These are phyloP conservation scores for Chrysomela aeneicollis DNA, from an alignment of 2,888 invertebrate genomes.

Conservation along the genomic window DNA sequence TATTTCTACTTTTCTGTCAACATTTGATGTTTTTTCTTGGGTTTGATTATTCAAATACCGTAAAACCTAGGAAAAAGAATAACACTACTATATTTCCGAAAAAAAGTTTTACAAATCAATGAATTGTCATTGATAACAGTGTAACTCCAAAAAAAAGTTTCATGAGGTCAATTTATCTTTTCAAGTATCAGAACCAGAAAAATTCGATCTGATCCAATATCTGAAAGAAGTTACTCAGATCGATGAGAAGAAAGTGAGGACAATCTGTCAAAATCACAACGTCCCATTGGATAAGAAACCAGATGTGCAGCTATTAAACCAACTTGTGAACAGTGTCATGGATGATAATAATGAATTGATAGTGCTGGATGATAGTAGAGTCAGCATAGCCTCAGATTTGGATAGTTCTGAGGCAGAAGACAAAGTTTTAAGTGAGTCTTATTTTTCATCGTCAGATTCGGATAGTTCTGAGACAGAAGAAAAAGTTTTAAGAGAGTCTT, in stretches of 20 bases:
- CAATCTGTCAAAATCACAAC: background rate
- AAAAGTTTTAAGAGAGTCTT: background rate
- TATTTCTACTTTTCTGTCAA: too few species aligned
- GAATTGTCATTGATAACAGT: too few species aligned
- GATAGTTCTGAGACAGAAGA: background rate
- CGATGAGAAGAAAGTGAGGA: slow-evolving; percentile 13
- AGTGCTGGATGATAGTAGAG: slow-evolving; percentile 20
- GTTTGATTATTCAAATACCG: too few species aligned
- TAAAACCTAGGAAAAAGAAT: too few species aligned
- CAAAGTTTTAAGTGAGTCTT: background rate
- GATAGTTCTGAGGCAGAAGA: background rate
- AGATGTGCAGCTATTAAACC: background rate
- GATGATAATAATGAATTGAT: background rate
- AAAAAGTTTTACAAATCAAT: too few species aligned
- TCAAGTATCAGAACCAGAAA: background rate
- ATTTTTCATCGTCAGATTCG: background rate
- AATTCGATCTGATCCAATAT: slow-evolving; percentile 24
- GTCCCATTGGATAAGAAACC: slow-evolving; percentile 7
- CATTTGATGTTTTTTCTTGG: too few species aligned
- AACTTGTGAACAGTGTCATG: slow-evolving; percentile 15
- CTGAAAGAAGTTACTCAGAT: slow-evolving; percentile 22
- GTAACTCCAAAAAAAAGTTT: too few species aligned
- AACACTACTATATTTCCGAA: too few species aligned
- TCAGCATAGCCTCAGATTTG: background rate
- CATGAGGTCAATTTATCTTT: background rate